Percentiles rank a stretch among this genome's conserved stretches.
These are phyloP conservation scores for Saguinus midas DNA, from an alignment of 2,113 vertebrate genomes.

Conservation along the genomic window DNA sequence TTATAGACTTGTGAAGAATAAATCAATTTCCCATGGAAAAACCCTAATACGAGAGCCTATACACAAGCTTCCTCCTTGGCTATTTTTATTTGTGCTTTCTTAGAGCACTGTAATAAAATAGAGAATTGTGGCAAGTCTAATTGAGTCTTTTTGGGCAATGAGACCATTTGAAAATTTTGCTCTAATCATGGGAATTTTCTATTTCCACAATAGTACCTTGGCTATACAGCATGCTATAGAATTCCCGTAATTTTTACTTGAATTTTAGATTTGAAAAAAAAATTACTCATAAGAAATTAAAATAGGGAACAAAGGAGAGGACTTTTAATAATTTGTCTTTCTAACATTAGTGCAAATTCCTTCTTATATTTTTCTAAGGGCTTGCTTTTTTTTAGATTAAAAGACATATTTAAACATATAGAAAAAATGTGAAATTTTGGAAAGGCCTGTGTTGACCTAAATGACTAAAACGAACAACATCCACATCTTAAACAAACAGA, in stretches of 20 bases:
- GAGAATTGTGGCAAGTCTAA: slow-evolving; percentile 66
- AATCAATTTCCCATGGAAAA: slow-evolving; percentile 89
- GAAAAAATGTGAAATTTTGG: background rate
- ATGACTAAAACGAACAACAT: background rate
- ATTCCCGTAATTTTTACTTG: background rate
- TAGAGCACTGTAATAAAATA: slow-evolving; percentile 58
- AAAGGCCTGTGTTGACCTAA: background rate
- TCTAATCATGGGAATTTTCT: background rate
- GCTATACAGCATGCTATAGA: background rate
- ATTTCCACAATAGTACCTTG: background rate
- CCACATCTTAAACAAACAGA: background rate
- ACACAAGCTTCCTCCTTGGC: slow-evolving; percentile 71
- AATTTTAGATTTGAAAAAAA: background rate
- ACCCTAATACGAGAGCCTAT: slow-evolving; percentile 82
- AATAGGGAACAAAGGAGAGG: background rate
- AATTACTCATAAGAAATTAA: background rate
- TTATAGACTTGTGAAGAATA: slow-evolving; percentile 88
- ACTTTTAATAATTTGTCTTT: background rate
- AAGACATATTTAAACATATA: background rate
- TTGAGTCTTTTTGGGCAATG: slow-evolving; percentile 61
- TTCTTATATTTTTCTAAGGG: background rate
- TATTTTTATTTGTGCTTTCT: slow-evolving; percentile 70
- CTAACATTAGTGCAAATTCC: background rate
- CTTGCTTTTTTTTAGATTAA: background rate
- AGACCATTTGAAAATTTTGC: background rate